phyloP scores from a whole-genome alignment of 2,888 invertebrate species.

The Allophyes oxyacanthae region DNA sequence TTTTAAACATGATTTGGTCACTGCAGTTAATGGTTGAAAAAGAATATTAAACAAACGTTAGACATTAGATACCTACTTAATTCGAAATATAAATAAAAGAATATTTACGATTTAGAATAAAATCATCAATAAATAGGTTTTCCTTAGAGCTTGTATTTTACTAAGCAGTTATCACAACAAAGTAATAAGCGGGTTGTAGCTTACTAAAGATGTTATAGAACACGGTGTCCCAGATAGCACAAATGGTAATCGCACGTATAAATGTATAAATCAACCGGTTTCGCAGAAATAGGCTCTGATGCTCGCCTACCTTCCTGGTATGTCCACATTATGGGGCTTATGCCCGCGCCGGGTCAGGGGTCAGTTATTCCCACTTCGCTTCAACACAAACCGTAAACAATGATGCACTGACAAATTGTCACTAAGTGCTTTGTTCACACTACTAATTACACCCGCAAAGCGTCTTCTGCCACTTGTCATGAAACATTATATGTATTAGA shows the following conservation, averaged over 20 bases:
- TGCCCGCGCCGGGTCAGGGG: constrained; percentile 58
- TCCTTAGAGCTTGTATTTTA: neutral
- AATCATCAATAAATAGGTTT: no score
- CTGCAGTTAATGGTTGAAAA: neutral
- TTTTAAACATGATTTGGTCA: neutral
- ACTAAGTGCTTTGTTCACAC: constrained; percentile 46
- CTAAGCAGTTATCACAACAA: neutral
- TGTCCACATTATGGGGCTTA: constrained; percentile 66
- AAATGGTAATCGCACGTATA: constrained; percentile 48
- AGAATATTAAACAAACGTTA: no score
- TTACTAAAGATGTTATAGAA: constrained; percentile 34
- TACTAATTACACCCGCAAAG: constrained; percentile 29
- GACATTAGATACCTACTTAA: no score
- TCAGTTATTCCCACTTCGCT: constrained; percentile 68
- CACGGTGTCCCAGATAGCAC: constrained; percentile 43
- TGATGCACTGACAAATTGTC: constrained; percentile 43
- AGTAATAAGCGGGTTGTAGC: constrained; percentile 12
- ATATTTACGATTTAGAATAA: no score
- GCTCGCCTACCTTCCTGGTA: constrained; percentile 66
- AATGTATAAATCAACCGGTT: constrained; percentile 64
- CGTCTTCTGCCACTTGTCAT: constrained; percentile 25
- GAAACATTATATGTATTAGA: constrained; percentile 43
- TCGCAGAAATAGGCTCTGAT: constrained; percentile 52
- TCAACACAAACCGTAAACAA: constrained; percentile 58
- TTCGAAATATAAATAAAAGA: no score